Percentiles rank a stretch among this genome's conserved stretches.
Conservation (phyloP, 2,113 vertebrate genomes). For the Sturnus vulgaris region DNA sequence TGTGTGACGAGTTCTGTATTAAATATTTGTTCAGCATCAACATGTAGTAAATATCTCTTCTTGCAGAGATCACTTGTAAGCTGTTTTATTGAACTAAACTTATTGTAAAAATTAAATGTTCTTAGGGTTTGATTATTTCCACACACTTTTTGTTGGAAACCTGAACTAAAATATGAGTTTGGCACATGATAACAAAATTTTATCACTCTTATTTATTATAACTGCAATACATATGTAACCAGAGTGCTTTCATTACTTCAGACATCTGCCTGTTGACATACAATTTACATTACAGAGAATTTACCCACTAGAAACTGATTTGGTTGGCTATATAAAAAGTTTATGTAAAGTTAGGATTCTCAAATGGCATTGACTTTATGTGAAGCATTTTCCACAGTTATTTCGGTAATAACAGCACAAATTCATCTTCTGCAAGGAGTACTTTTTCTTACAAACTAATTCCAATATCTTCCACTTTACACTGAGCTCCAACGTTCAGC, state of each 20-base stretch:
- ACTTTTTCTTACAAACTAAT: background rate
- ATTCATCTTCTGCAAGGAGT: background rate
- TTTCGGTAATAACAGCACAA: background rate
- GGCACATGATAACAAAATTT: background rate
- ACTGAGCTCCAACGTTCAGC: background rate
- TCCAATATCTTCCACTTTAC: background rate
- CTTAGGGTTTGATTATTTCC: background rate
- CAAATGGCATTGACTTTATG: background rate
- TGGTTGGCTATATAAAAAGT: background rate
- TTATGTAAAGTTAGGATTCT: background rate
- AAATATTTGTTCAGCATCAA: background rate
- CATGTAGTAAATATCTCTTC: background rate
- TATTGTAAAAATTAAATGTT: background rate
- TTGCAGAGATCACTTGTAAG: background rate
- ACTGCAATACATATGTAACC: background rate
- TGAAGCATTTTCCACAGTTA: background rate
- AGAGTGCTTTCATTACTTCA: conserved; percentile 23
- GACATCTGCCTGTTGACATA: background rate
- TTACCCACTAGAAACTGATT: background rate
- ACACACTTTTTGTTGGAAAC: conserved; percentile 5
- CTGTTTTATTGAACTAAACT: background rate
- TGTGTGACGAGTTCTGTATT: background rate
- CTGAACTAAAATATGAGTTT: background rate
- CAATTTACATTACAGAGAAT: background rate
- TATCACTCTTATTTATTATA: background rate